Evolutionary conservation across 2,113 vertebrate genomes (phyloP).

Genomic region (Trematomus loennbergii): DNA sequence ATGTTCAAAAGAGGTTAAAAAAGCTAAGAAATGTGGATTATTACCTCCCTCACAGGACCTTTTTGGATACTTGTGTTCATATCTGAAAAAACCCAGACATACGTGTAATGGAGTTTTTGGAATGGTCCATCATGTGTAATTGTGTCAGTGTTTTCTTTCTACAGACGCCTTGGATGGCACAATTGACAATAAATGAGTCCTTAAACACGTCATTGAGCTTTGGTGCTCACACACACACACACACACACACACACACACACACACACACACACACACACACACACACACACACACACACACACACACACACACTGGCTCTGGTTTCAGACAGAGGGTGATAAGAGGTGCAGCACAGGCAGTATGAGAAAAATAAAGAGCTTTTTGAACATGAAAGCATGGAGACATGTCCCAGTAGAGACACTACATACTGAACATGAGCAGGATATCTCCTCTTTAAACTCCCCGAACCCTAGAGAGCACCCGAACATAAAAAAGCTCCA

Average conservation of each 20-base stretch:
- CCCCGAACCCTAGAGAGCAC: too few relatives aligned
- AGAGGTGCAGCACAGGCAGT: too few relatives aligned
- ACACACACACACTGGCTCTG: not conserved
- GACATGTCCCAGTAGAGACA: too few relatives aligned
- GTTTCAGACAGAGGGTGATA: too few relatives aligned
- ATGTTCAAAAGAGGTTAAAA: not conserved
- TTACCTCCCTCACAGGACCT: not conserved
- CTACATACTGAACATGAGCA: too few relatives aligned
- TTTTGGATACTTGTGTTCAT: constrained; percentile 26
- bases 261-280: not conserved
- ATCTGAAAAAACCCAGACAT: not conserved
- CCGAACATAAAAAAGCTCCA: too few relatives aligned
- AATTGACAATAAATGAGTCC: constrained; percentile 29
- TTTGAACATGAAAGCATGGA: too few relatives aligned
- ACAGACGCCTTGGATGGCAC: constrained; percentile 22
- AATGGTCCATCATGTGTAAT: not conserved
- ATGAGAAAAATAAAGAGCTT: too few relatives aligned
- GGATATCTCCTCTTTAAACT: too few relatives aligned
- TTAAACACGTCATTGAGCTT: constrained; percentile 7
- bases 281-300: too few relatives aligned
- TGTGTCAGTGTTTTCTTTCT: constrained; percentile 38
- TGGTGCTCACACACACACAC: not conserved
- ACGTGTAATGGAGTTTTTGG: constrained; percentile 9
- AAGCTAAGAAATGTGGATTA: not conserved
- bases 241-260: not conserved